Conservation (phyloP, 2,888 invertebrate species). For the Myopa testacea region DNA sequence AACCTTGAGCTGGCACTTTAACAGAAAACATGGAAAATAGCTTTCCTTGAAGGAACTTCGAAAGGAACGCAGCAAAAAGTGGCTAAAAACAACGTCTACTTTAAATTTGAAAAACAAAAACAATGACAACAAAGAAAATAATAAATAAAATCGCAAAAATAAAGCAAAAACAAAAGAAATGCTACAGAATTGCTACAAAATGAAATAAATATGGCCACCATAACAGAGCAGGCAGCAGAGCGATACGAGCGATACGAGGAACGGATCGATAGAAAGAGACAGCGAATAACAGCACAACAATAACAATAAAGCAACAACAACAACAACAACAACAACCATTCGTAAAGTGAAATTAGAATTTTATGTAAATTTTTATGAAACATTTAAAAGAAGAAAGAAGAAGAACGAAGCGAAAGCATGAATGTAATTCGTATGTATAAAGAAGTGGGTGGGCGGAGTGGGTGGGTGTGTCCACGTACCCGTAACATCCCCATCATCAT, state of each 20-base stretch:
- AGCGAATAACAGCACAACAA: slow-evolving; percentile 20
- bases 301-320: slow-evolving; percentile 29
- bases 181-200: slow-evolving; percentile 55
- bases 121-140: slow-evolving; percentile 42
- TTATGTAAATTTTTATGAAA: slow-evolving; percentile 61
- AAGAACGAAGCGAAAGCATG: slow-evolving; percentile 23
- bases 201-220: slow-evolving; percentile 47
- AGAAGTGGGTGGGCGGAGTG: background rate
- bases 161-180: slow-evolving; percentile 49
- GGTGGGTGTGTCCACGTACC: slow-evolving; percentile 7
- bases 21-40: background rate
- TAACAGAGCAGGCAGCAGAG: slow-evolving; percentile 1
- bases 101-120: slow-evolving; percentile 47
- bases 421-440: background rate
- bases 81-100: slow-evolving; percentile 24
- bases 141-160: slow-evolving; percentile 53
- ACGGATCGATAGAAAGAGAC: slow-evolving; percentile 39
- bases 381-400: slow-evolving; percentile 48
- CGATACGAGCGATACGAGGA: slow-evolving; percentile 18
- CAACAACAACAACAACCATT: slow-evolving; percentile 21
- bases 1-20: slow-evolving; percentile 9
- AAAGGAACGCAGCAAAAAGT: background rate
- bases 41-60: background rate
- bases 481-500: background rate
- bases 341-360: slow-evolving; percentile 61